Evolutionary conservation across 2,888 invertebrate genomes (phyloP).

Genomic region (Epinotia brunnichana): DNA sequence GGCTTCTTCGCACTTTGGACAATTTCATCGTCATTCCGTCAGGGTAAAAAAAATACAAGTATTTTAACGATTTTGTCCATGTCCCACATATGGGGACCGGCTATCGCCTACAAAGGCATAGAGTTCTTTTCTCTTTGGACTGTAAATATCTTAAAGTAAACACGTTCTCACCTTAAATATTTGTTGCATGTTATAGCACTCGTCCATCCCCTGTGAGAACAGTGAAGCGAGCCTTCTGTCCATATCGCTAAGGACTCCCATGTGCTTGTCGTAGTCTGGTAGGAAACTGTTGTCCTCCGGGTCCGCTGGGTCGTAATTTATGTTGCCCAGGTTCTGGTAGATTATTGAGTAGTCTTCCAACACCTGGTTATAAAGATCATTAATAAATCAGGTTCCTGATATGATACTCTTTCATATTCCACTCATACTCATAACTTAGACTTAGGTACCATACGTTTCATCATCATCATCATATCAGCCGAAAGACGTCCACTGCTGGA

Average conservation of each 20-base stretch:
- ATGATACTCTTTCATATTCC: neutral
- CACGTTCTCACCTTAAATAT: slow-evolving; percentile 69
- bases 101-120: no score
- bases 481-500: no score
- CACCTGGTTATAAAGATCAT: slow-evolving; percentile 55
- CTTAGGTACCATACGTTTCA: no score
- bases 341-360: slow-evolving; percentile 69
- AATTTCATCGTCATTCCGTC: neutral
- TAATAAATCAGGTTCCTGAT: neutral
- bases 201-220: slow-evolving; percentile 91
- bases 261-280: slow-evolving; percentile 86
- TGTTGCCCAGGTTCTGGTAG: slow-evolving; percentile 75
- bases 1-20: neutral
- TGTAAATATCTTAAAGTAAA: no score
- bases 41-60: neutral
- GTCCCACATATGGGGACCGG: no score
- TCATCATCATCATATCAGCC: no score
- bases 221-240: slow-evolving; percentile 91
- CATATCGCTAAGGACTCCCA: slow-evolving; percentile 85
- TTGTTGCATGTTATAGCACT: slow-evolving; percentile 84
- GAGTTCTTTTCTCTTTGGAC: no score
- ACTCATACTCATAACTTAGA: no score
- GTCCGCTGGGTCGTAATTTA: slow-evolving; percentile 89
- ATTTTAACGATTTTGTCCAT: neutral
- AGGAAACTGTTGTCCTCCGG: slow-evolving; percentile 87